Percentiles rank a stretch among this genome's conserved stretches.
phyloP scores from a whole-genome alignment of 2,888 invertebrate species.

The Escarpia spicata region DNA sequence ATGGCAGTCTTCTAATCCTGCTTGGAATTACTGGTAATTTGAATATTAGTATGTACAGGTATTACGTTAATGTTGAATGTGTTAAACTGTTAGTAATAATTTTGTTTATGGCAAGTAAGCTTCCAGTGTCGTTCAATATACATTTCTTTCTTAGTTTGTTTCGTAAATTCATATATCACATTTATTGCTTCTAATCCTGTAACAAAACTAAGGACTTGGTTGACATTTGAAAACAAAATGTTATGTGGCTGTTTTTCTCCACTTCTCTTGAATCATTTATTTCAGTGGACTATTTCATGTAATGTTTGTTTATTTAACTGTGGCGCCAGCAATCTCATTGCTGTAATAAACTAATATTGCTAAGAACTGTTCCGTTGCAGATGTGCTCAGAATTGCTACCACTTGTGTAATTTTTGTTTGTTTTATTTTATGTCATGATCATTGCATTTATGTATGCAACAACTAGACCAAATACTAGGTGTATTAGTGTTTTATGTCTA shows the following conservation, averaged over 20 bases:
- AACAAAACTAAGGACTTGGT: neutral
- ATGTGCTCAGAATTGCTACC: neutral
- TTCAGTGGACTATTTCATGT: neutral
- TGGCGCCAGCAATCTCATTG: neutral
- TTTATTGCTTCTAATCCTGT: neutral
- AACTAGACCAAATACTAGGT: neutral
- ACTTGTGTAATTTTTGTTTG: neutral
- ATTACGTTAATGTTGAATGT: neutral
- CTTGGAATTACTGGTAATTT: neutral
- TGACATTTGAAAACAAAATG: neutral
- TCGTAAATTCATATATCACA: neutral
- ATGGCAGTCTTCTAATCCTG: neutral
- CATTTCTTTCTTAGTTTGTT: neutral
- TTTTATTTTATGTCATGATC: neutral
- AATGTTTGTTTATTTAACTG: neutral
- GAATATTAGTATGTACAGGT: neutral
- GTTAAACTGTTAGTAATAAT: neutral
- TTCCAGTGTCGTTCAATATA: neutral
- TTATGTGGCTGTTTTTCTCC: neutral
- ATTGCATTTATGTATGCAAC: neutral
- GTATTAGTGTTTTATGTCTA: neutral
- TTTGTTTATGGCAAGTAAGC: neutral
- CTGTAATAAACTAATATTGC: neutral
- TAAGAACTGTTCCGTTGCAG: neutral
- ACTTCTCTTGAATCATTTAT: neutral